A percentile compares a stretch with the other conserved stretches of the same genome.
Conservation (phyloP, 2,797 vertebrate species). For the Mastacembelus armatus region DNA sequence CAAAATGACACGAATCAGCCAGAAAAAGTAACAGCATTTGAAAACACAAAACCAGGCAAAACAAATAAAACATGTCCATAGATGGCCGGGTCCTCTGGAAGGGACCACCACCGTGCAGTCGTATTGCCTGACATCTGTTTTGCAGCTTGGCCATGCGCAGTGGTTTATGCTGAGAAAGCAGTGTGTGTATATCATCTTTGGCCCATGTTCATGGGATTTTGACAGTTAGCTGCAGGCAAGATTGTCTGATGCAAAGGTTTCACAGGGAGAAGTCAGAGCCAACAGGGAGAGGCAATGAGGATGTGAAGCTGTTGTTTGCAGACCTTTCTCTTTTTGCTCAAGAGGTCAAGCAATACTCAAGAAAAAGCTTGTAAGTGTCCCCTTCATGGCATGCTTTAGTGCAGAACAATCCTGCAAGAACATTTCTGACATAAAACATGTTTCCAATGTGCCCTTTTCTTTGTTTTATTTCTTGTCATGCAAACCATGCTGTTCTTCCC, state of each 20-base stretch:
- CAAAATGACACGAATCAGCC: slow-evolving; percentile 19
- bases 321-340: slow-evolving; percentile 12
- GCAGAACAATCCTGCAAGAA: slow-evolving; percentile 26
- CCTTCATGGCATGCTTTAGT: slow-evolving; percentile 13
- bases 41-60: slow-evolving; percentile 50
- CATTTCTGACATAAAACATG: slow-evolving; percentile 39
- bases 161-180: slow-evolving; percentile 76
- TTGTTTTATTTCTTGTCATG: slow-evolving; percentile 21
- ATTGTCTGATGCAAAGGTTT: slow-evolving; percentile 58
- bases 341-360: slow-evolving; percentile 27
- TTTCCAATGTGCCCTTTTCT: slow-evolving; percentile 49
- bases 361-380: slow-evolving; percentile 50
- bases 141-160: slow-evolving; percentile 75
- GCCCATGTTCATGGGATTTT: slow-evolving; percentile 65
- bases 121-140: slow-evolving; percentile 80
- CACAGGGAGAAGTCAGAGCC: slow-evolving; percentile 35
- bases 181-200: slow-evolving; percentile 80
- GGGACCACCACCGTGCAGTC: slow-evolving; percentile 67
- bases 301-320: slow-evolving; percentile 20
- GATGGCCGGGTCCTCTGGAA: slow-evolving; percentile 53
- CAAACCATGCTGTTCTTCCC: slow-evolving; percentile 24
- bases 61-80: slow-evolving; percentile 67
- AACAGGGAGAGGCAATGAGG: slow-evolving; percentile 19
- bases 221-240: slow-evolving; percentile 73
- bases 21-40: slow-evolving; percentile 47